Evolutionary conservation across 2,113 vertebrate species (phyloP), one percentile per base, ranked within the genome.

Genomic region (Cercopithecus mona): DNA sequence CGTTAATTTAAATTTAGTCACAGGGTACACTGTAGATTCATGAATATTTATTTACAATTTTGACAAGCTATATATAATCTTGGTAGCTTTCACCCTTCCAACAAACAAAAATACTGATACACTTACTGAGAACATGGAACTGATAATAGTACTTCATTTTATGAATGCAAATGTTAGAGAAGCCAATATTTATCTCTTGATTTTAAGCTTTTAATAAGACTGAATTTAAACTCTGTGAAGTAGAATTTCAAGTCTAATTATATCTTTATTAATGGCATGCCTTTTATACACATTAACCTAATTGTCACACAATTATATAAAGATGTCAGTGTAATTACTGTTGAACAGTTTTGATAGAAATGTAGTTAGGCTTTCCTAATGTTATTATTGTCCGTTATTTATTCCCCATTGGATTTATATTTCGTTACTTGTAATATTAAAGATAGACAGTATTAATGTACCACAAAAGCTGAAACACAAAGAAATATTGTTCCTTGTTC

Each of bases 41-140:
- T 48, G 64, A 83, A 92, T 68, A 97, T 78, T 61, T 73, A 68
- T 64, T 87, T 96, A 86, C 48, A 97, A 25, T 32, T 84, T 0
- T 95, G 94, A 95, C 88, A 96, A 76, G 73, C 79, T 96, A 97
- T 23, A 83, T n/a, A n/a, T n/a, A n/a, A 98, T 96, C 72, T 96
- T 89, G 72, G 82, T 94, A 94, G 55, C 48, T 66, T 75, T 92
- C 7, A 95, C 88, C 88, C 70, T 98, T 97, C 96, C 93, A 95
- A 96, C 81, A 80, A 88, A 18, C 55, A 40, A 66, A 93, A 68
- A 50, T 87, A 68, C 38, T 88, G 66, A 95, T 14, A 35, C 20
- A 43, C 57, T 72, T 87, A 92, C 84, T 93, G 92, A 85, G 0
- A 97, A 92, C 25, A n/a, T 2, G 0, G 61, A 90, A 70, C n/a